These are phyloP conservation scores for Noctua janthe DNA, from an alignment of 2,888 invertebrate species.

Conservation along the genomic window DNA sequence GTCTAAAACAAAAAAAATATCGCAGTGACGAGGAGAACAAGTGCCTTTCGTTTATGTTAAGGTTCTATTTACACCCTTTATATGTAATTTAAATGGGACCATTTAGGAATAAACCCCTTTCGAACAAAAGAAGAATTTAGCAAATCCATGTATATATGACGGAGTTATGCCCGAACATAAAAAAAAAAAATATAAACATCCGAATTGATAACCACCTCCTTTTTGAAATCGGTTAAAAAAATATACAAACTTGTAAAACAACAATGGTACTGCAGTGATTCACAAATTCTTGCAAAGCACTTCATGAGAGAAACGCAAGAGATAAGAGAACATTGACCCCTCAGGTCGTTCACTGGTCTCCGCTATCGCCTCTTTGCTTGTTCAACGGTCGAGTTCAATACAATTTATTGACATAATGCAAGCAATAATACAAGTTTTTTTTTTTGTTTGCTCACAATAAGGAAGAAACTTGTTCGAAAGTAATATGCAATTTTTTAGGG, in stretches of 20 bases:
- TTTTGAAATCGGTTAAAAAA: no score
- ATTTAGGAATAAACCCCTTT: no score
- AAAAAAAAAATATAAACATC: no score
- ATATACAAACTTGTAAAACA: not conserved
- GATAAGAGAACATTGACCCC: slow-evolving; percentile 64
- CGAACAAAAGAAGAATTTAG: no score
- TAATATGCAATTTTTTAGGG: not conserved
- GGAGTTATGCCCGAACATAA: no score
- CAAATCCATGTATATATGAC: no score
- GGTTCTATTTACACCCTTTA: no score
- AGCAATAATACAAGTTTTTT: slow-evolving; percentile 24
- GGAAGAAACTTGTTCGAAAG: not conserved
- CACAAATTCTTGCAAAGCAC: slow-evolving; percentile 41
- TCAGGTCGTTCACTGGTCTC: slow-evolving; percentile 45
- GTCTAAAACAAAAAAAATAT: no score
- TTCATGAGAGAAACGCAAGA: slow-evolving; percentile 51
- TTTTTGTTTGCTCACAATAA: slow-evolving; percentile 1
- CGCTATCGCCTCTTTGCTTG: slow-evolving; percentile 47
- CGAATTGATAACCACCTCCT: no score
- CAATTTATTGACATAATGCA: slow-evolving; percentile 31
- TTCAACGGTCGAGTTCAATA: slow-evolving; percentile 57
- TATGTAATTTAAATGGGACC: no score
- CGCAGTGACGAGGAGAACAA: no score
- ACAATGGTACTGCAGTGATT: slow-evolving; percentile 40
- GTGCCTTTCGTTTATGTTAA: no score